Conservation (phyloP, 2,113 vertebrate species). For the Strix uralensis region DNA sequence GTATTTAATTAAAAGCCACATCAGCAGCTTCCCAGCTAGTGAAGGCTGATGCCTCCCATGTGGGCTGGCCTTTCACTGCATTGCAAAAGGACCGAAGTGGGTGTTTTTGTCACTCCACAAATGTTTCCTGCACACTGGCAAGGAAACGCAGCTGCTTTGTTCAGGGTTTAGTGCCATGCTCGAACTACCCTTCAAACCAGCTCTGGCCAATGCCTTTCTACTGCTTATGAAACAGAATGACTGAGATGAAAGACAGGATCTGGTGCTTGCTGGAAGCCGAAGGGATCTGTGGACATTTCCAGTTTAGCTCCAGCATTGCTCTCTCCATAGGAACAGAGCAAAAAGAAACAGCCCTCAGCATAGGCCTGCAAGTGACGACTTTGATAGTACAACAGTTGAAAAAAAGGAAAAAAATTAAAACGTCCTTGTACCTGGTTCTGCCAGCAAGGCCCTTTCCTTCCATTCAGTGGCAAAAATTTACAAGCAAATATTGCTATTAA, state of each 20-base stretch:
- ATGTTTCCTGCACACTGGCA: background rate
- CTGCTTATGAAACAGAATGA: rapidly evolving
- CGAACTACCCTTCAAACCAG: background rate
- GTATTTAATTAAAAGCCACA: background rate
- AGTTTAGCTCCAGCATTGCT: constrained; percentile 13
- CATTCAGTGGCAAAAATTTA: background rate
- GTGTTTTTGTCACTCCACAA: background rate
- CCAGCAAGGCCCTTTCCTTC: background rate
- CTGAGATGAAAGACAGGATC: background rate
- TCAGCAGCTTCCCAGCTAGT: background rate
- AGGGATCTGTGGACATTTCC: background rate
- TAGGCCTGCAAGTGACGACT: rapidly evolving
- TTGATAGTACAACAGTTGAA: background rate
- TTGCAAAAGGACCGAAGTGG: background rate
- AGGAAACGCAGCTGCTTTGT: background rate
- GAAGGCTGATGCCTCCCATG: background rate
- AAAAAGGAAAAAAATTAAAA: background rate
- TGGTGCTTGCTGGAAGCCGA: background rate
- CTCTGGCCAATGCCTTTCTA: background rate
- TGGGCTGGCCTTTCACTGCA: background rate
- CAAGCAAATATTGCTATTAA: background rate
- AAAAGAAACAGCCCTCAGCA: constrained; percentile 3
- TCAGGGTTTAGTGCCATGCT: background rate
- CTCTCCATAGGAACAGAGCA: constrained; percentile 9
- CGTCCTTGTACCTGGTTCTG: background rate